Evolutionary conservation across 1,140 invertebrate species (phyloP).

Genomic region (Apis mellifera): DNA sequence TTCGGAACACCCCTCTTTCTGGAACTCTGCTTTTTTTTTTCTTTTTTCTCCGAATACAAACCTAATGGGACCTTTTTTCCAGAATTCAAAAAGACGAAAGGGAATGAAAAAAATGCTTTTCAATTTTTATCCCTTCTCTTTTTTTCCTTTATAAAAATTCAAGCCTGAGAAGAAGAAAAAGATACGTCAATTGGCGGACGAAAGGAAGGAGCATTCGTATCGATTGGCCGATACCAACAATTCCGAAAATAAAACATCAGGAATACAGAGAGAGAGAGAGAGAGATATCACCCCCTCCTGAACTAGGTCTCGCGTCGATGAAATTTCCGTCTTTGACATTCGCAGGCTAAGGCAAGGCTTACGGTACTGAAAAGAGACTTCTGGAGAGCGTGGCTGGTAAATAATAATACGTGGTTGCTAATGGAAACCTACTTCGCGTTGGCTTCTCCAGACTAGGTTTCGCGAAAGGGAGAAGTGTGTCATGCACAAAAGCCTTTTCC

Average conservation of each 20-base stretch:
- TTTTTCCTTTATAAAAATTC: too few species aligned
- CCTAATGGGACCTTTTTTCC: too few species aligned
- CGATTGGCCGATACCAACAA: neutral
- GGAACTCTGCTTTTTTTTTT: neutral
- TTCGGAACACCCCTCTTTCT: neutral
- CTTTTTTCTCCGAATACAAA: neutral
- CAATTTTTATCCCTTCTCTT: too few species aligned
- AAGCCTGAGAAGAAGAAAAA: too few species aligned
- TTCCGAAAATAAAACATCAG: neutral
- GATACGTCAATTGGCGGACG: neutral
- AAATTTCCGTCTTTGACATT: constrained; percentile 12
- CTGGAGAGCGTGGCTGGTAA: constrained; percentile 59
- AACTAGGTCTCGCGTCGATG: neutral
- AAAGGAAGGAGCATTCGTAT: neutral
- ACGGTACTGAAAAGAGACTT: constrained; percentile 55
- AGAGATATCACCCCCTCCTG: too few species aligned
- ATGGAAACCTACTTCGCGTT: constrained; percentile 66
- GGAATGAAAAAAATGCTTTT: neutral
- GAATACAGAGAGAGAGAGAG: too few species aligned
- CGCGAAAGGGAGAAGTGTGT: constrained; percentile 65
- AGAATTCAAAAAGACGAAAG: neutral
- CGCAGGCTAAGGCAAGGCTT: neutral
- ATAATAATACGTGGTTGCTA: constrained; percentile 66
- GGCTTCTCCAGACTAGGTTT: constrained; percentile 64
- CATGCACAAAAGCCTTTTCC: constrained; percentile 66